Base-by-base conservation (phyloP, 2,797 vertebrate species). In the Amblyraja radiata region DNA sequence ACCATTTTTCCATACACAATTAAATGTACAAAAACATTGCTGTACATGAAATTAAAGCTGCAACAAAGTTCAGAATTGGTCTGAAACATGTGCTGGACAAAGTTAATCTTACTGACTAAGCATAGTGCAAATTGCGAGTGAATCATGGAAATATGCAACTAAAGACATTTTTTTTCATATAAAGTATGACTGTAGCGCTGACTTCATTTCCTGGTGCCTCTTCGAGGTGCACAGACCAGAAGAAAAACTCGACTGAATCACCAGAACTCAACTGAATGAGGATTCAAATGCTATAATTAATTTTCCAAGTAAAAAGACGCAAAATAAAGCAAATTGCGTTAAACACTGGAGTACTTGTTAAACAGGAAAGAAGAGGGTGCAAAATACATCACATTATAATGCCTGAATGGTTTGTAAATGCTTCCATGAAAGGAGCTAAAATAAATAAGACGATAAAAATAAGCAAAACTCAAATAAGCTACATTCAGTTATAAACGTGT, bases 391-490 rank as follows among this genome's bases (percentile, higher is more conserved):
- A 58, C 54, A 8, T 0, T 25, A 28, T 13, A 65, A 14, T 28
- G 63, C 21, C n/a, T 21, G 46, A 54, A 54, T 18, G 6, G 61
- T 88, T 88, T 88, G n/a, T 32, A 23, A 18, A 36, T 68, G 63
- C n/a, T 63, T 16, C 21, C 21, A 65, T 9, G 61, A 68, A 14
- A 39, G 88, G n/a, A 25, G 92, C 86, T 79, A 94, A 73, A 68
- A 23, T 32, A 71, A 93, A 0, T 1, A 0, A 7, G 0, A 11
- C 6, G 73, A 76, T 78, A 0, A 61, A 84, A 7, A 9, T 0
- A 5, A 93, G 25, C 0, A 32, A 63, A 32, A 65, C 6, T 1
- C 61, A 63, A 28, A 32, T 4, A 10, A 36, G 46, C 18, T 58
- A 58, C 9, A 46, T 54, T 74, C 65, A 90, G 86, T 73, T 46